Evolutionary conservation across 2,888 invertebrate species (phyloP), one percentile per base, ranked within the genome.

Genomic region (Macaria notata): DNA sequence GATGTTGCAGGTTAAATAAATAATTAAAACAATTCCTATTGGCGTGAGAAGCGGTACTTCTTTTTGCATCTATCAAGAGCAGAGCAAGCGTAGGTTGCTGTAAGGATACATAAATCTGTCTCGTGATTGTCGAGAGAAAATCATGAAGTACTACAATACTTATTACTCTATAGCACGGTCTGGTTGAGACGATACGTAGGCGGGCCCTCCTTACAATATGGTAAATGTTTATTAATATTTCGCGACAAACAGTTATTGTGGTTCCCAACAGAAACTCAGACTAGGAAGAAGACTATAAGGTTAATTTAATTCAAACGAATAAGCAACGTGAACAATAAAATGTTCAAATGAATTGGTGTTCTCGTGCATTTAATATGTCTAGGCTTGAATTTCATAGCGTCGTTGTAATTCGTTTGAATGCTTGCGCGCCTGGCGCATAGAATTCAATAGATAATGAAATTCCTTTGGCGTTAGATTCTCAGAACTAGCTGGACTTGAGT

Each of bases 61-160:
- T 65, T 76, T 75, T 71, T 70, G 66, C 72, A 67, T 70, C 63
- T 68, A 71, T 66, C 66, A 62, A 71, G 72, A 73, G 66, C 63
- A 69, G 33, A 8, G 8, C 8, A 65, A 56, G 83, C 79, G 84
- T 86, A 77, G 85, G 84, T 72, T 62, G 78, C 65, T 68, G 65
- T 70, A 78, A 77, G 76, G 76, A 78, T 73, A 72, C 75, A 85
- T 87, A 86, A 87, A 87, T 86, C 83, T 78, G 76, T 80, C 78
- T 50, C 68, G 66, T 70, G 75, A 79, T 78, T 81, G 83, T 81
- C 72, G 72, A 69, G 84, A 74, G 83, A 79, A 84, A 86, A 83
- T 77, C 75, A 74, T 76, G 79, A 78, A 81, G 72, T 75, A 81
- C 78, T 7, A 6, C 43, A 8, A 42, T 68, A 68, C 65, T 49